Base-by-base conservation (phyloP, 1,140 invertebrate species). In the Drosophila paulistorum region DNA sequence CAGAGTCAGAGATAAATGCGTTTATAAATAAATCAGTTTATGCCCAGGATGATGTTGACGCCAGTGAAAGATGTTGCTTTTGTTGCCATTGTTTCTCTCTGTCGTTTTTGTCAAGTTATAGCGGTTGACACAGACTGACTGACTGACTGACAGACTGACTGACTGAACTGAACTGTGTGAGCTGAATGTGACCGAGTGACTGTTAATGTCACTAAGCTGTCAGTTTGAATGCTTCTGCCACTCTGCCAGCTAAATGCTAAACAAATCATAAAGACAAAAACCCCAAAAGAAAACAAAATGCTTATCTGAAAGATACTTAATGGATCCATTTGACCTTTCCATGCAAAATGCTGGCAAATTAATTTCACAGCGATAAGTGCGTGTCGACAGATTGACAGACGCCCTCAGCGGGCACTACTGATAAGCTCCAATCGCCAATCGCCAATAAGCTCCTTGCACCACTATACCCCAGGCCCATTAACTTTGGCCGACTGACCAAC, bases 1-100 rank as follows among this genome's bases (percentile, higher is more conserved):
- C 65, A 70, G 60, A 70, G 77, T 41, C 77, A 80, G 79, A 87
- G 77, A 83, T 83, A 87, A 87, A 87, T 79, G 77, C 69, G 83
- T 87, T 83, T 87, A 87, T 83, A 87, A 87, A 87, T 87, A 87
- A 87, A 87, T 87, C 83, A 87, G 81, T 78, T 81, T 81, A 65
- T 37, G 55, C 64, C 60, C 82, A 87, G 76, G 76, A 86, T 86
- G 70, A 69, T 68, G 64, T 51, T 51, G 45, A 51, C 45, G 45
- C 45, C 45, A 51, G 45, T 51, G 79, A 78, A 81, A 66, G 71
- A 78, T 79, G 81, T 79, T 63, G 37, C 62, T 75, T 75, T 20
- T 45, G 66, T 64, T 72, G 68, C 33, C 65, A 59, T 13, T 59
- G 45, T 57, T 57, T 58, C 68, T 72, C 45, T 51, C 65, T 61